Evolutionary conservation across 2,888 invertebrate genomes (phyloP).

Genomic region (Dasysyrphus tricinctus): DNA sequence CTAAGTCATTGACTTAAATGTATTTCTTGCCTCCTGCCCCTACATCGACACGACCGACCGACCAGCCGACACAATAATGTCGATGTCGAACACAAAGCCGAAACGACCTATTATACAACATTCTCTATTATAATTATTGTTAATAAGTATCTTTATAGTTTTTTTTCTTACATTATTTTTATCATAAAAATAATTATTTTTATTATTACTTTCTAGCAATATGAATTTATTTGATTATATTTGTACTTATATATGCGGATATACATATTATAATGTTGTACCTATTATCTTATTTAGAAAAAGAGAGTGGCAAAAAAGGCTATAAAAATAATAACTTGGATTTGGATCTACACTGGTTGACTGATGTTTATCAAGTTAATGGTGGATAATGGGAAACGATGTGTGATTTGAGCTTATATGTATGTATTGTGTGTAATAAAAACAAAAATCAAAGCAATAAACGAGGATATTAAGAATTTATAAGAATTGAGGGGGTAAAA

Average conservation of each 20-base stretch:
- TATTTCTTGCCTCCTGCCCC: slow-evolving; percentile 56
- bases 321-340: slow-evolving; percentile 64
- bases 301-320: slow-evolving; percentile 36
- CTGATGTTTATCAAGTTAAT: slow-evolving; percentile 50
- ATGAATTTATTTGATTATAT: slow-evolving; percentile 68
- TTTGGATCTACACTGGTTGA: slow-evolving; percentile 52
- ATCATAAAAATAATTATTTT: slow-evolving; percentile 67
- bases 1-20: slow-evolving; percentile 60
- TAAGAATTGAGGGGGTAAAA: not conserved
- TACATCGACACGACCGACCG: not conserved
- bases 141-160: slow-evolving; percentile 67
- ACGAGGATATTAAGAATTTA: not conserved
- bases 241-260: slow-evolving; percentile 3
- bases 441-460: slow-evolving; percentile 19
- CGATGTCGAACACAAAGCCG: slow-evolving; percentile 54
- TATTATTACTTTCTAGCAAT: slow-evolving; percentile 64
- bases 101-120: slow-evolving; percentile 71
- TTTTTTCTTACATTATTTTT: slow-evolving; percentile 47
- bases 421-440: slow-evolving; percentile 5
- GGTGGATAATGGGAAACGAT: slow-evolving; percentile 6
- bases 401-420: slow-evolving; percentile 2
- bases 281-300: slow-evolving; percentile 52
- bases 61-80: slow-evolving; percentile 1
- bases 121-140: slow-evolving; percentile 69
- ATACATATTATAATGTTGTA: not conserved